Base-by-base conservation (phyloP, 2,888 invertebrate genomes). In the Autographa pulchrina region DNA sequence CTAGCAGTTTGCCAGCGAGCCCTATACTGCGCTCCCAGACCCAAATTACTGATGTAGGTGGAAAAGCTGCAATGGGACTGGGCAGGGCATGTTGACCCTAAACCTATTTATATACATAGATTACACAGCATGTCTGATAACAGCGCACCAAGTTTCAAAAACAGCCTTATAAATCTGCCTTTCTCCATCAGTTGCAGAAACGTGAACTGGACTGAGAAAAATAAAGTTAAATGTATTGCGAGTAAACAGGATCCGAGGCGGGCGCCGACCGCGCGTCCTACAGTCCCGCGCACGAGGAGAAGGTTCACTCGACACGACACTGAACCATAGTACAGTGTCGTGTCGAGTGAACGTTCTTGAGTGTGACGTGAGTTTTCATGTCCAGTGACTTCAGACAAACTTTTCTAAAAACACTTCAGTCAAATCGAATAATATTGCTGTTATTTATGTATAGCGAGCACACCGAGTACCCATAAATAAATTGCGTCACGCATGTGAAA, bases 211-310 rank as follows among this genome's bases (percentile, higher is more conserved):
- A 38, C 31, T 2, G 54, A 67, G 54, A 67, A 62, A 68, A 65
- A 70, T 75, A 70, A 64, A 75, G 32, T 62, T 66, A 64, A 35
- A 63, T 48, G 62, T 41, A 74, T 74, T 58, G 60, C 41, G 43
- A 63, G 74, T 68, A 62, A 58, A 68, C 63, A 63, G 65, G 77
- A 78, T 60, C 59, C 32, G 56, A 54, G 59, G 25, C 52, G 58
- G 20, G 66, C 65, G 73, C 43, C 64, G 59, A 60, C 65, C 65
- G 62, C 59, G 8, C 6, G 20, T 0, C n/a, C 1, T 11, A 7
- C 14, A 9, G n/a, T 5, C 4, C 59, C 31, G 3, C n/a, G 6
- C n/a, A 0, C 5, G 1, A 4, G 25, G 60, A 67, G 61, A 64
- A 78, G 75, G 18, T 43, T 18, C 63, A 75, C 66, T 65, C 7